Conservation (phyloP, 1,140 invertebrate species). For the Drosophila sucinea region DNA sequence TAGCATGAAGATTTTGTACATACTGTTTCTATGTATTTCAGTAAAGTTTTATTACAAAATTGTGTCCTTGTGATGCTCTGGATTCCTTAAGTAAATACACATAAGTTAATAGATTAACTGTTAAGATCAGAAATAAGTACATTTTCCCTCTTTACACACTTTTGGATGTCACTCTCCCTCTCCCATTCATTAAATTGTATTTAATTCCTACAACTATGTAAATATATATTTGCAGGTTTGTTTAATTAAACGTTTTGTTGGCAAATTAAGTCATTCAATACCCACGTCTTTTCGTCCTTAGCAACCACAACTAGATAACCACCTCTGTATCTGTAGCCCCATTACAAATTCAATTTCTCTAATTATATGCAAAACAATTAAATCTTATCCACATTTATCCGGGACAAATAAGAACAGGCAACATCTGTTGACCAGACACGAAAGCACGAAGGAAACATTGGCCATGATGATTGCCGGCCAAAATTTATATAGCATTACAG, state of each 20-base stretch:
- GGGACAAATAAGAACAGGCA: constrained; percentile 2
- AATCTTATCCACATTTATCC: constrained; percentile 27
- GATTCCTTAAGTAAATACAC: no score
- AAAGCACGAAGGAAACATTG: neutral
- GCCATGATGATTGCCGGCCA: neutral
- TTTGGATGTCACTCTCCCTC: no score
- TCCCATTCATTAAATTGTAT: neutral
- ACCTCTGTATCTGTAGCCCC: neutral
- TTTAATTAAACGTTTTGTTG: constrained; percentile 1
- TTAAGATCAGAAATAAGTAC: no score
- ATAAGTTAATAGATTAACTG: no score
- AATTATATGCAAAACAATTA: constrained; percentile 63
- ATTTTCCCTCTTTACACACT: no score
- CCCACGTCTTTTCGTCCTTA: neutral
- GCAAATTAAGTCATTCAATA: neutral
- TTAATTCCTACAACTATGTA: neutral
- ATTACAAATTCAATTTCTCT: constrained; percentile 37
- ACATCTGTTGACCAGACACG: constrained; percentile 20
- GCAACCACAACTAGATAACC: neutral
- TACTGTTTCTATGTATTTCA: no score
- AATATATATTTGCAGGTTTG: neutral
- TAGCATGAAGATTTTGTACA: neutral
- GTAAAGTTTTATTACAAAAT: no score
- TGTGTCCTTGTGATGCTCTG: no score
- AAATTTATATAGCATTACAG: neutral